Evolutionary conservation across 2,888 invertebrate genomes (phyloP), one percentile per base, ranked within the genome.

Genomic region (Oxytorus armatus): DNA sequence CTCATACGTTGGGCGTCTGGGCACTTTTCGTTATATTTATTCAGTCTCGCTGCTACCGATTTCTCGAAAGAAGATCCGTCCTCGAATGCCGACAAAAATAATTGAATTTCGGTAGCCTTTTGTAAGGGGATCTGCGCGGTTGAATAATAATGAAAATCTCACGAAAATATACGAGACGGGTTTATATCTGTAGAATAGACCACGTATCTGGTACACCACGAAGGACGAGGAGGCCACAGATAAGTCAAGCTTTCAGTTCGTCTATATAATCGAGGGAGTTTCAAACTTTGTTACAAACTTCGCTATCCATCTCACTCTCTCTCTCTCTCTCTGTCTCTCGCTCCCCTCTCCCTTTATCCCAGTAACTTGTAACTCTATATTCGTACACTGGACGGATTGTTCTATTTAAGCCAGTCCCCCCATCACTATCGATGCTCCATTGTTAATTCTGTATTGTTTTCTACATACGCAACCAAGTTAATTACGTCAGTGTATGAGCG

Each of bases 281-380:
- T 47, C 25, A 23, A 78, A 74, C 55, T 74, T 61, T n/a, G 53
- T 63, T 77, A 16, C 25, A 65, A 70, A 77, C 69, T 69, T 77
- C 18, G 23, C 53, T 44, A 63, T 51, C 11, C 10, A 23, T 42
- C n/a, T 14, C 16, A 14, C 14, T 29, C 21, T 44, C 11, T 5
- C 8, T 18, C 33, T 14, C 29, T 21, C 18, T 39, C 10, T 39
- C 18, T 36, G 10, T 57, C 21, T 11, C 44, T 44, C 18, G 5
- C 49, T 39, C 11, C 10, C 70, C 33, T 25, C 53, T 11, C n/a
- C 14, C n/a, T 23, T 5, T 42, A 10, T 4, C 7, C 18, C 39
- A 10, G 8, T 25, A 63, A 47, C 21, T 63, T 14, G 44, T 25
- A 61, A 29, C 25, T 53, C 36, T 39, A 16, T 14, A 16, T 59